phyloP scores from a whole-genome alignment of 2,888 invertebrate genomes.

The Aporophyla lueneburgensis region DNA sequence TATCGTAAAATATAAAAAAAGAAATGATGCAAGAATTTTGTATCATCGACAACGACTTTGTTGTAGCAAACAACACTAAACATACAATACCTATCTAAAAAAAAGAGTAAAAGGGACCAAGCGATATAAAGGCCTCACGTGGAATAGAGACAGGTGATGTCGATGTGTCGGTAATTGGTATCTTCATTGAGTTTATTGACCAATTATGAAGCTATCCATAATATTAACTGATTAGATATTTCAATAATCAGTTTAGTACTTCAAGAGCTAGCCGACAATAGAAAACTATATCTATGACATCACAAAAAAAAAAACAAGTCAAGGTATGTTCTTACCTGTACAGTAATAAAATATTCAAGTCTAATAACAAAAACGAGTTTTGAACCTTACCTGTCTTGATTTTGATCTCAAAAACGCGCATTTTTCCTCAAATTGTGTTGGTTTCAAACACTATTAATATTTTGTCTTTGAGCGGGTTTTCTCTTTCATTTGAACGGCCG shows the following conservation, averaged over 20 bases:
- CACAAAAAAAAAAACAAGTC: not conserved
- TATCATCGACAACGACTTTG: slow-evolving; percentile 26
- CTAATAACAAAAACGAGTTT: slow-evolving; percentile 24
- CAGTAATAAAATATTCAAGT: not conserved
- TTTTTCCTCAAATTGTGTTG: slow-evolving; percentile 10
- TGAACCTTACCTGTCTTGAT: slow-evolving; percentile 31
- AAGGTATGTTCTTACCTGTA: not conserved
- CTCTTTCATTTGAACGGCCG: not conserved
- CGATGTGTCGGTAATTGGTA: slow-evolving; percentile 20
- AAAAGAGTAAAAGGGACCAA: slow-evolving; percentile 43
- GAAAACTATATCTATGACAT: not conserved
- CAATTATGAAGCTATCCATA: slow-evolving; percentile 43
- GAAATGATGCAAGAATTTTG: slow-evolving; percentile 46
- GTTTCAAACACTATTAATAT: not conserved
- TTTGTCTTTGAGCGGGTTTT: not conserved
- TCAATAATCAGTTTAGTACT: slow-evolving; percentile 22
- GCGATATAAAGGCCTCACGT: not conserved
- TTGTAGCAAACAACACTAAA: slow-evolving; percentile 47
- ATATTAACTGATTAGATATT: slow-evolving; percentile 33
- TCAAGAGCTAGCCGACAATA: slow-evolving; percentile 9
- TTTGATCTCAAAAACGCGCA: slow-evolving; percentile 14
- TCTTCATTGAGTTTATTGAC: slow-evolving; percentile 39
- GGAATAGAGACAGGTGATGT: slow-evolving; percentile 42
- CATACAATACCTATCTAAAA: slow-evolving; percentile 54
- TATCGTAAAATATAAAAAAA: slow-evolving; percentile 21